Conservation (phyloP, 2,113 vertebrate species). For the Thunnus thynnus region DNA sequence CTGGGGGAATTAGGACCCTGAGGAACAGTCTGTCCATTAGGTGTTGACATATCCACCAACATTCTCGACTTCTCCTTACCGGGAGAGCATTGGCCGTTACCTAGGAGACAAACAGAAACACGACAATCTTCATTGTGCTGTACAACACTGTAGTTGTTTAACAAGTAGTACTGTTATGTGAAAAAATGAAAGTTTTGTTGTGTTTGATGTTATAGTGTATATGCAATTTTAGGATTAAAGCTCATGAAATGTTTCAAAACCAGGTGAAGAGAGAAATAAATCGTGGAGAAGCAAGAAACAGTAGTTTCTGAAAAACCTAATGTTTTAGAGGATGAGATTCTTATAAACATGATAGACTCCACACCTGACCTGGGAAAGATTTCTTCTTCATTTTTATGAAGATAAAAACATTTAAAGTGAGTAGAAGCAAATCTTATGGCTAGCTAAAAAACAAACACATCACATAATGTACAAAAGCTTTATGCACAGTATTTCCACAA, state of each 20-base stretch:
- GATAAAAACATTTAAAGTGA: background rate
- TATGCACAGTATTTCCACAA: background rate
- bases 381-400: background rate
- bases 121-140: constrained; percentile 49
- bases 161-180: background rate
- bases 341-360: background rate
- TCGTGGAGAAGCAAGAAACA: background rate
- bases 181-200: background rate
- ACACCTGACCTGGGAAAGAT: background rate
- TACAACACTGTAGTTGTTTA: constrained; percentile 24
- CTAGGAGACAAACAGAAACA: constrained; percentile 86
- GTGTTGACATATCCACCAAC: constrained; percentile 93
- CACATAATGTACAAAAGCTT: background rate
- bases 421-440: background rate
- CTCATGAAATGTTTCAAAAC: background rate
- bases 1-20: constrained; percentile 90
- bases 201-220: background rate
- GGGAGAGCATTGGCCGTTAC: constrained; percentile 97
- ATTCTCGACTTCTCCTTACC: constrained; percentile 93
- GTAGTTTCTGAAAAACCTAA: background rate
- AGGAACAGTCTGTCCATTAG: constrained; percentile 93
- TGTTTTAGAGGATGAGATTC: background rate
- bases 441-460: background rate
- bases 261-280: background rate
- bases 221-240: background rate